Evolutionary conservation across 2,797 vertebrate genomes (phyloP).

Genomic region (Numenius phaeopus): DNA sequence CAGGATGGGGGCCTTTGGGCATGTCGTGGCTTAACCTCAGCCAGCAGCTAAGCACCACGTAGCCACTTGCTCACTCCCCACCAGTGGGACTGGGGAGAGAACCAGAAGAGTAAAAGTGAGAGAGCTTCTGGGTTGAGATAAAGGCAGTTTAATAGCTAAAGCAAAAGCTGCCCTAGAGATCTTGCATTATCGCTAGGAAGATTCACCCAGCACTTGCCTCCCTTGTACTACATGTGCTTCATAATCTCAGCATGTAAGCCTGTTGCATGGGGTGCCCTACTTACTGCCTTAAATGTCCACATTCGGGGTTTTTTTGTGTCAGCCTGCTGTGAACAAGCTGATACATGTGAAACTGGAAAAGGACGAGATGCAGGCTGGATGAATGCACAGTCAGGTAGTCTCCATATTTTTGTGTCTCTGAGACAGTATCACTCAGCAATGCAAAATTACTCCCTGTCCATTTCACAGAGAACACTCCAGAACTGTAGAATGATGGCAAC

Average conservation of each 20-base stretch:
- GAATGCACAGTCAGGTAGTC: not conserved
- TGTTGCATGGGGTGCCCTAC: not conserved
- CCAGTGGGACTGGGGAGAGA: not conserved
- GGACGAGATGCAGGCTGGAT: not conserved
- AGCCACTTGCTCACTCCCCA: not conserved
- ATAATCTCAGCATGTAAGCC: not conserved
- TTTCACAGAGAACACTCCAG: not conserved
- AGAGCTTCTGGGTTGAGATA: not conserved
- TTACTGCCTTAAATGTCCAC: not conserved
- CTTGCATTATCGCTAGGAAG: not conserved
- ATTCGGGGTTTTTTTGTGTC: not conserved
- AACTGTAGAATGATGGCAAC: not conserved
- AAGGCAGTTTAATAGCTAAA: not conserved
- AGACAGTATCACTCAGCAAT: not conserved
- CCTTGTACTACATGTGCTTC: not conserved
- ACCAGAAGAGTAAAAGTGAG: not conserved
- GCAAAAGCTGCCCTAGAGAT: not conserved
- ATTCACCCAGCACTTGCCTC: not conserved
- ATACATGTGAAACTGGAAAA: not conserved
- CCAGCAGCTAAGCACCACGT: not conserved
- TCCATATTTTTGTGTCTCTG: not conserved
- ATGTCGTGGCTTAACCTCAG: not conserved
- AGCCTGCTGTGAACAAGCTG: not conserved
- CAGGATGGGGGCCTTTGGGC: not conserved
- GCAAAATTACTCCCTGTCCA: not conserved